These are phyloP conservation scores for Progne subis DNA, from an alignment of 2,113 vertebrate species.

Conservation along the genomic window DNA sequence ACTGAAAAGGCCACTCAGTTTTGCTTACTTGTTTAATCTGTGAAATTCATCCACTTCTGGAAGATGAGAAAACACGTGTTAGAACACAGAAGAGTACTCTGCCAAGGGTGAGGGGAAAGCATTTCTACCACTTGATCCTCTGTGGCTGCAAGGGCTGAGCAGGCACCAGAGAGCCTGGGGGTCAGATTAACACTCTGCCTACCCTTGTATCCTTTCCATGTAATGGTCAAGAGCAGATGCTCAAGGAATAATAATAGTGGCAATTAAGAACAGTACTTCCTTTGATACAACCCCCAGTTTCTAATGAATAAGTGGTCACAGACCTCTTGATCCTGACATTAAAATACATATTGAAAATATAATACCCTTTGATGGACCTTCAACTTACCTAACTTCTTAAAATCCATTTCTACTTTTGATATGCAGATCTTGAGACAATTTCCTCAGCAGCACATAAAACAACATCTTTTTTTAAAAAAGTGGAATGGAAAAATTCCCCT, in stretches of 20 bases:
- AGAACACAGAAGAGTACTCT: neutral
- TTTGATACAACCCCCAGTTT: neutral
- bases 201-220: neutral
- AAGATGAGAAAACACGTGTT: neutral
- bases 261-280: neutral
- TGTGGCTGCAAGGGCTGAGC: neutral
- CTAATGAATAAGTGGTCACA: neutral
- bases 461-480: neutral
- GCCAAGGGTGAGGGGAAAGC: neutral
- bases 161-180: neutral
- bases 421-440: neutral
- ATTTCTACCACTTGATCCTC: neutral
- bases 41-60: slow-evolving; percentile 25
- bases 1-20: neutral
- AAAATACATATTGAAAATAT: neutral
- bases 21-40: neutral
- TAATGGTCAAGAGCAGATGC: neutral
- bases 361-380: neutral
- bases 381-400: neutral
- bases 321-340: neutral
- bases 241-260: neutral
- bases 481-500: neutral
- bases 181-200: neutral
- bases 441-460: neutral
- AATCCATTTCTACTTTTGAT: neutral